These are phyloP conservation scores for Linyphia triangularis DNA, from an alignment of 2,888 invertebrate species.

Conservation along the genomic window DNA sequence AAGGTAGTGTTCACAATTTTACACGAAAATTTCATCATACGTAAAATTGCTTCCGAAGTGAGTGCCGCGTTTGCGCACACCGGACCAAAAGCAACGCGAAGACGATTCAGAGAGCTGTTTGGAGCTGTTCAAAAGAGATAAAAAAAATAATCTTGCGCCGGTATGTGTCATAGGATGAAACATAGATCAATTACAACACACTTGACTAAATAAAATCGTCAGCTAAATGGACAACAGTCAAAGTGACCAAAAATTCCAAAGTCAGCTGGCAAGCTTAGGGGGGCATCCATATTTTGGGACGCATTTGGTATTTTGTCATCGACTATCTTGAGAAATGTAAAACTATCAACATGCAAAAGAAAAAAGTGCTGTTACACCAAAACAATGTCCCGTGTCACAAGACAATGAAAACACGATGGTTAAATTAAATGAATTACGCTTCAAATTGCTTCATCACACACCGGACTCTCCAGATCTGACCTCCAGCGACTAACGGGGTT, in stretches of 20 bases:
- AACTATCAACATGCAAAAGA: not conserved
- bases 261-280: not conserved
- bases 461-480: conserved; percentile 18
- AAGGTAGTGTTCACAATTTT: not conserved
- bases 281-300: not conserved
- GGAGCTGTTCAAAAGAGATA: not conserved
- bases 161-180: not conserved
- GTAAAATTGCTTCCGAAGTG: too few relatives aligned
- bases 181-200: not conserved
- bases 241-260: not conserved
- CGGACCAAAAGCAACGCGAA: not conserved
- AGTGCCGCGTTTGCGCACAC: too few relatives aligned
- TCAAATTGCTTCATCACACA: not conserved
- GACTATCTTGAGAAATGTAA: not conserved
- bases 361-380: not conserved
- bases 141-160: not conserved
- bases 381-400: too few relatives aligned
- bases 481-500: not conserved
- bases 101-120: not conserved
- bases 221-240: not conserved
- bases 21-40: not conserved
- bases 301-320: not conserved
- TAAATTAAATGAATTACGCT: conserved; percentile 22
- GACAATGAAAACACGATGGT: conserved; percentile 3
- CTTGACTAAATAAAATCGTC: not conserved